Conservation (phyloP, 2,113 vertebrate species). For the Clarias batrachus region DNA sequence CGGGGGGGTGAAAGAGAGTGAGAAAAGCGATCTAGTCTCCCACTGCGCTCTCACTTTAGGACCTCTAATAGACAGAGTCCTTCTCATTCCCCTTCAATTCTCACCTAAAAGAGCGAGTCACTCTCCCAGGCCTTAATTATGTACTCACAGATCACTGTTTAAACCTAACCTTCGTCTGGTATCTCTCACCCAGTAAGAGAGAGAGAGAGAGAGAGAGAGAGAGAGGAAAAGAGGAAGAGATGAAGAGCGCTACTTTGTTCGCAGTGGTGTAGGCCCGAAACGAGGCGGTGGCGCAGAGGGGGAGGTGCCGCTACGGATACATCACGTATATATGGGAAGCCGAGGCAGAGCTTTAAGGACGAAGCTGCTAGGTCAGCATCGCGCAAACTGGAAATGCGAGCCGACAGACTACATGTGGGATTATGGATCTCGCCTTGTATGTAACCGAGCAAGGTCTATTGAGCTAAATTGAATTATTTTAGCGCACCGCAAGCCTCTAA, state of each 20-base stretch:
- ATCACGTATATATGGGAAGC: slow-evolving; percentile 69
- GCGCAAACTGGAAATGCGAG: slow-evolving; percentile 63
- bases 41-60: slow-evolving; percentile 62
- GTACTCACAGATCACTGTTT: slow-evolving; percentile 68
- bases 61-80: slow-evolving; percentile 69
- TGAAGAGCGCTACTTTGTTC: slow-evolving; percentile 53
- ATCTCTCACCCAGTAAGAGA: slow-evolving; percentile 36
- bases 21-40: slow-evolving; percentile 50
- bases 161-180: slow-evolving; percentile 66
- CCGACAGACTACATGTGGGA: slow-evolving; percentile 64
- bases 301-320: slow-evolving; percentile 61
- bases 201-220: not conserved
- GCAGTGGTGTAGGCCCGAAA: slow-evolving; percentile 59
- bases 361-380: slow-evolving; percentile 72
- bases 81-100: slow-evolving; percentile 70
- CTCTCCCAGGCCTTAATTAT: slow-evolving; percentile 71
- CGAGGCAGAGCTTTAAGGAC: slow-evolving; percentile 63
- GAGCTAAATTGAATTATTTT: slow-evolving; percentile 71
- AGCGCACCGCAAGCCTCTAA: slow-evolving; percentile 19
- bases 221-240: slow-evolving; percentile 43
- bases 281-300: slow-evolving; percentile 36
- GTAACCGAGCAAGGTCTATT: slow-evolving; percentile 69
- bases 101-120: slow-evolving; percentile 71
- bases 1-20: not conserved
- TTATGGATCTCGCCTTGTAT: slow-evolving; percentile 69